Evolutionary conservation across 2,888 invertebrate genomes (phyloP), one percentile per base, ranked within the genome.

Genomic region (Eupelmus urozonus): DNA sequence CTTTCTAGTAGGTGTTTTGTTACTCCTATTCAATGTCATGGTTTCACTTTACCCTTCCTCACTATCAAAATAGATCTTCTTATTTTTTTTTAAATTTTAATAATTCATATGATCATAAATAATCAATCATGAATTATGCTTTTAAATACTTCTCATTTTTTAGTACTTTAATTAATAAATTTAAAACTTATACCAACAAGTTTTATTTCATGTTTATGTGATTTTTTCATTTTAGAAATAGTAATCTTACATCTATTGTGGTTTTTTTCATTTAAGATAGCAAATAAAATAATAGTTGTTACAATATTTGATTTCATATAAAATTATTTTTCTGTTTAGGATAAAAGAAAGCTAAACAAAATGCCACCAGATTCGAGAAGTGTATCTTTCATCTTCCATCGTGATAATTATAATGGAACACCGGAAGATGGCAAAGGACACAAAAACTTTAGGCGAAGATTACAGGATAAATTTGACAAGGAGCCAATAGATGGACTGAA

Each of bases 281-380:
- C n/a, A n/a, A n/a, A n/a, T n/a, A n/a, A 29, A 16, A 29, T 25
- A 23, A 27, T 29, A 2, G 25, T 60, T 27, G 9, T 45, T 42
- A 4, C 7, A 13, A 11, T 29, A 45, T 55, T 34, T 71, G 18
- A 55, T 49, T 18, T 59, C n/a, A 16, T 63, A 53, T 11, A 7
- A 9, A 53, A 53, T 20, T 20, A 53, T 53, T 2, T 45, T 45
- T 45, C 9, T 34, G 4, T 13, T 45, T 16, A 45, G 45, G 13
- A 16, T 57, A 25, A 25, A 57, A 16, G 13, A 16, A 23, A 45
- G 1, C 20, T 9, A 27, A 25, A 45, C 25, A 42, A 34, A 20
- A 89, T 89, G 89, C 87, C 89, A 34, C 88, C 89, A 59, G 89
- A 89, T 81, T 88, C 88, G 60, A 86, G 89, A 40, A 89, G 89